A percentile compares a stretch with the other conserved stretches of the same genome.
These are phyloP conservation scores for Drosophila nasuta DNA, from an alignment of 1,140 invertebrate genomes.

Conservation along the genomic window DNA sequence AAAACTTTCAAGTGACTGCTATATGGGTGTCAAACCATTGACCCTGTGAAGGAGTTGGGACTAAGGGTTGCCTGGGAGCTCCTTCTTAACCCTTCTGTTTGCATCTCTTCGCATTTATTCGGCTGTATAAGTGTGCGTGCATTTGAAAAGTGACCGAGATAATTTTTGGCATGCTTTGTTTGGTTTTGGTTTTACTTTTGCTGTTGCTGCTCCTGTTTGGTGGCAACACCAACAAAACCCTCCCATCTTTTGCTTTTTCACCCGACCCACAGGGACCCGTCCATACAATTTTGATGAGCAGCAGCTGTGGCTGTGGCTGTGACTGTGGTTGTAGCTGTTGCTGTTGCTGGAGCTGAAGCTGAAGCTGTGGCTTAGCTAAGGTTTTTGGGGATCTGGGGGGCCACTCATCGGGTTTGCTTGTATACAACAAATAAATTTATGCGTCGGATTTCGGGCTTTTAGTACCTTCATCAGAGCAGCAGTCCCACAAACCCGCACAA, in stretches of 20 bases:
- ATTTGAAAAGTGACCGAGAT: conserved; percentile 82
- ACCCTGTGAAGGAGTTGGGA: conserved; percentile 45
- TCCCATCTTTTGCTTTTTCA: conserved; percentile 10
- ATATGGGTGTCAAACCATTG: conserved; percentile 44
- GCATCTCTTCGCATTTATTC: conserved; percentile 1
- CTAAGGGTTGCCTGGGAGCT: background rate
- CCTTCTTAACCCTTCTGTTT: background rate
- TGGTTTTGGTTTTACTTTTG: conserved; percentile 53
- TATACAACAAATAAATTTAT: conserved; percentile 72
- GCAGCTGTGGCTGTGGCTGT: conserved; percentile 50
- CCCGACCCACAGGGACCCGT: background rate
- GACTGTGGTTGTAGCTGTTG: conserved; percentile 18
- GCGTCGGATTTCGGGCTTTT: conserved; percentile 38
- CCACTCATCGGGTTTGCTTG: conserved; percentile 24
- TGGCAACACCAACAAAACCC: conserved; percentile 24
- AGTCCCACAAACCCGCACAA: background rate
- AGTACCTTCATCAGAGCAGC: conserved; percentile 45
- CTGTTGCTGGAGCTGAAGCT: background rate
- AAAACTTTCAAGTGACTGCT: conserved; percentile 51
- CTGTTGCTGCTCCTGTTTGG: conserved; percentile 48
- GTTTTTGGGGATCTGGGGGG: conserved; percentile 21
- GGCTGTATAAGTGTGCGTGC: conserved; percentile 63
- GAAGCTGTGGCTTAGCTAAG: conserved; percentile 56
- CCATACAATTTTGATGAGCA: conserved; percentile 77
- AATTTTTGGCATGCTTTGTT: conserved; percentile 81